A percentile compares a stretch with the other conserved stretches of the same genome.
Evolutionary conservation across 2,113 vertebrate genomes (phyloP).

Genomic region (Nerophis ophidion): DNA sequence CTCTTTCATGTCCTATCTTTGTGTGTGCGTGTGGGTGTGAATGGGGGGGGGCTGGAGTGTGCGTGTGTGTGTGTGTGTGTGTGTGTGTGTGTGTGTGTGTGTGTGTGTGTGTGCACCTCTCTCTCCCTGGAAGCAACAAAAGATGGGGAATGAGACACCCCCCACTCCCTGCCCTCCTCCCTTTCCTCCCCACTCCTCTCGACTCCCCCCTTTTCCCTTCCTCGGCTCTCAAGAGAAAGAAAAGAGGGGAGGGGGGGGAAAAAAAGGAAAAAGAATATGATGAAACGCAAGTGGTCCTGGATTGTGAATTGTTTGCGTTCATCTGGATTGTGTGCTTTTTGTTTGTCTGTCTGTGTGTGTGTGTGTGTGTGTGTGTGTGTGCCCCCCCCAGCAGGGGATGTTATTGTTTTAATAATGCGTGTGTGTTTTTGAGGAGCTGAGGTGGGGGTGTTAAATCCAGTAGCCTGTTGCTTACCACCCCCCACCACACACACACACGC

Average conservation of each 20-base stretch:
- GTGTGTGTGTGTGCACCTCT: slow-evolving; percentile 58
- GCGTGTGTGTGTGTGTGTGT: slow-evolving; percentile 61
- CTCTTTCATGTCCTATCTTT: slow-evolving; percentile 66
- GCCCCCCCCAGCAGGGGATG: slow-evolving; percentile 56
- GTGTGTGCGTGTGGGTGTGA: slow-evolving; percentile 60
- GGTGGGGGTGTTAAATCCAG: slow-evolving; percentile 35
- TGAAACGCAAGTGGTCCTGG: slow-evolving; percentile 70
- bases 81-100: slow-evolving; percentile 61
- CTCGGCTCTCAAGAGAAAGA: slow-evolving; percentile 57
- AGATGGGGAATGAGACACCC: slow-evolving; percentile 65
- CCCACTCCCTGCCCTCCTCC: slow-evolving; percentile 20
- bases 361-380: slow-evolving; percentile 36
- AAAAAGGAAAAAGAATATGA: slow-evolving; percentile 56
- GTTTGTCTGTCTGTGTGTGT: neutral
- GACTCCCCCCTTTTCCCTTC: slow-evolving; percentile 17
- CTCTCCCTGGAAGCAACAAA: slow-evolving; percentile 64
- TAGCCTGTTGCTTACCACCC: slow-evolving; percentile 64
- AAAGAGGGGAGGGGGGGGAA: slow-evolving; percentile 6
- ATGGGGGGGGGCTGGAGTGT: slow-evolving; percentile 44
- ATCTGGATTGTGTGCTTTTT: neutral
- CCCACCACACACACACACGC: neutral
- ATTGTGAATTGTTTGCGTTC: slow-evolving; percentile 44
- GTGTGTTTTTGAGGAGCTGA: neutral
- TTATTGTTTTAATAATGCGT: slow-evolving; percentile 56
- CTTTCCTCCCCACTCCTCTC: neutral